phyloP scores from a whole-genome alignment of 2,888 invertebrate genomes.

The Campaea margaritaria region DNA sequence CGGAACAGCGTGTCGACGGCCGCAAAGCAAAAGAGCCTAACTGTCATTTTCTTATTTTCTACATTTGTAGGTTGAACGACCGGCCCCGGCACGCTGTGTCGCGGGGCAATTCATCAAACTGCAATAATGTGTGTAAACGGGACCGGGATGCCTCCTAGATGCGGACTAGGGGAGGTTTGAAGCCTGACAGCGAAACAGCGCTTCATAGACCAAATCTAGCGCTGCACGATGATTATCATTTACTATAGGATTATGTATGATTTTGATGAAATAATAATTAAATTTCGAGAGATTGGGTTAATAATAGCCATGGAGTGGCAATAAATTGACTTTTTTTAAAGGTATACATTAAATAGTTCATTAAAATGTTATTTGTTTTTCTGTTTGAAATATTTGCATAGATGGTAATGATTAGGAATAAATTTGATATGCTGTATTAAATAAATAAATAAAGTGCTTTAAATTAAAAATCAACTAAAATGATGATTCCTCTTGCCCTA shows the following conservation, averaged over 20 bases:
- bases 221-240: constrained; percentile 13
- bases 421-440: no score
- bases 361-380: no score
- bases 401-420: no score
- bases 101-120: constrained; percentile 75
- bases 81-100: constrained; percentile 53
- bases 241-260: no score
- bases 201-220: constrained; percentile 55
- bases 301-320: no score
- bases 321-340: no score
- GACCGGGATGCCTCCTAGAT: constrained; percentile 66
- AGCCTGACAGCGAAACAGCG: constrained; percentile 57
- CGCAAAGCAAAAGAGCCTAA: constrained; percentile 12
- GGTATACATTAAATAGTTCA: no score
- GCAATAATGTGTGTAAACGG: constrained; percentile 76
- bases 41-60: constrained; percentile 30
- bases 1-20: constrained; percentile 1
- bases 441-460: no score
- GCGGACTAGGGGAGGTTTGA: constrained; percentile 62
- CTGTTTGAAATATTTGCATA: no score
- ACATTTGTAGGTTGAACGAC: constrained; percentile 68
- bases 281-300: no score
- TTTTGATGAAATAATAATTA: no score
- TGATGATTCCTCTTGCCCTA: background rate
- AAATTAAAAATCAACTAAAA: background rate